Evolutionary conservation across 2,888 invertebrate genomes (phyloP).

Genomic region (Notodonta dromedarius): DNA sequence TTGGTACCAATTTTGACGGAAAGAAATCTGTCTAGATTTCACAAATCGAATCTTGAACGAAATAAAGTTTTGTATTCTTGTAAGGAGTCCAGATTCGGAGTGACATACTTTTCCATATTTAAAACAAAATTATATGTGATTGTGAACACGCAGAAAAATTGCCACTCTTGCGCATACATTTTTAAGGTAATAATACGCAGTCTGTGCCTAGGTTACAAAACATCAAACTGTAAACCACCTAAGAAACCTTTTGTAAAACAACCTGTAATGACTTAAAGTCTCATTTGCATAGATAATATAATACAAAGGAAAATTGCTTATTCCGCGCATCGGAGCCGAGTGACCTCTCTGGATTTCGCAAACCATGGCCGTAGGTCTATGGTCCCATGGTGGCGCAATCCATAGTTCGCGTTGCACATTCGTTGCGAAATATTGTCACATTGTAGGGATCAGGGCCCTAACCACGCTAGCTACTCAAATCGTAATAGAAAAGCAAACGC

Average conservation of each 20-base stretch:
- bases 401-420: slow-evolving; percentile 36
- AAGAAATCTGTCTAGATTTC: too few species aligned
- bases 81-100: too few species aligned
- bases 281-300: slow-evolving; percentile 55
- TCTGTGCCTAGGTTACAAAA: not conserved
- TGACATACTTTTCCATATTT: too few species aligned
- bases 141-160: too few species aligned
- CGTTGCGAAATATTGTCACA: slow-evolving; percentile 60
- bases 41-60: too few species aligned
- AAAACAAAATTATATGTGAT: too few species aligned
- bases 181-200: not conserved
- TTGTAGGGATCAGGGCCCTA: slow-evolving; percentile 42
- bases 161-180: not conserved
- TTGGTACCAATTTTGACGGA: too few species aligned
- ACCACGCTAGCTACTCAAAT: too few species aligned
- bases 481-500: too few species aligned
- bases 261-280: slow-evolving; percentile 21
- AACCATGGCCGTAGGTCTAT: slow-evolving; percentile 49
- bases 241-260: slow-evolving; percentile 6
- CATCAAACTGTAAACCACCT: not conserved
- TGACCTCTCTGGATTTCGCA: slow-evolving; percentile 65
- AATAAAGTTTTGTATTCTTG: too few species aligned
- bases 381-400: slow-evolving; percentile 58
- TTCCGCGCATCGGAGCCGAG: slow-evolving; percentile 45
- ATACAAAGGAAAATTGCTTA: slow-evolving; percentile 57